These are phyloP conservation scores for Mesorhabditis spiculigera DNA, from an alignment of 2,888 invertebrate genomes.

Conservation along the genomic window DNA sequence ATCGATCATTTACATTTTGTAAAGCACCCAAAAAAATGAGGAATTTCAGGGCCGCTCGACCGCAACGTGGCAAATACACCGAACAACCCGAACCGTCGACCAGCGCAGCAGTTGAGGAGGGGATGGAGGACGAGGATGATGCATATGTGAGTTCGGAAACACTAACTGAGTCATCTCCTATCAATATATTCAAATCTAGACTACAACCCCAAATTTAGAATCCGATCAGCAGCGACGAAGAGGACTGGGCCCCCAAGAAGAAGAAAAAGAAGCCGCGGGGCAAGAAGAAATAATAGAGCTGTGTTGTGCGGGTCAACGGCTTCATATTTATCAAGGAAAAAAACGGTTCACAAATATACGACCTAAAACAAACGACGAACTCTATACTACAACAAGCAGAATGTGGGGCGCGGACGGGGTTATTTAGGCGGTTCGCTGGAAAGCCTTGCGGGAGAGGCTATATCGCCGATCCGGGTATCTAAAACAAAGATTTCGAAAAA, in stretches of 20 bases:
- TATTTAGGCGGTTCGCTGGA: not conserved
- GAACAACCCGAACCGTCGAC: not conserved
- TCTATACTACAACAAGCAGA: not conserved
- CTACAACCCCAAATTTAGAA: not conserved
- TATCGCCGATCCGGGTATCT: constrained; percentile 46
- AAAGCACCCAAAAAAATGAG: not conserved
- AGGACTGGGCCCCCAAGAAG: not conserved
- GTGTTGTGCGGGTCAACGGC: not conserved
- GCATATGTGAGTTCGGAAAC: too few species aligned
- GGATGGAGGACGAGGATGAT: not conserved
- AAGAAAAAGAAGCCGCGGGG: not conserved
- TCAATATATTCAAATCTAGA: too few species aligned
- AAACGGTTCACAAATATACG: too few species aligned
- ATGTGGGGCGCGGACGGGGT: too few species aligned
- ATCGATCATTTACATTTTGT: not conserved
- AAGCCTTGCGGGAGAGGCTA: constrained; percentile 19
- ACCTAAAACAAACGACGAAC: too few species aligned
- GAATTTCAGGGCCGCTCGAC: constrained; percentile 5
- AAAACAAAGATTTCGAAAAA: constrained; percentile 7
- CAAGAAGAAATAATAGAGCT: constrained; percentile 1
- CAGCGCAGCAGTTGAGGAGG: not conserved
- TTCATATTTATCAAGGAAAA: too few species aligned
- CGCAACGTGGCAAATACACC: not conserved
- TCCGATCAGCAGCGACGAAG: constrained; percentile 1
- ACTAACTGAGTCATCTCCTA: too few species aligned